Evolutionary conservation across 1,140 invertebrate genomes (phyloP), one percentile per base, ranked within the genome.

Genomic region (Phortica variegata): DNA sequence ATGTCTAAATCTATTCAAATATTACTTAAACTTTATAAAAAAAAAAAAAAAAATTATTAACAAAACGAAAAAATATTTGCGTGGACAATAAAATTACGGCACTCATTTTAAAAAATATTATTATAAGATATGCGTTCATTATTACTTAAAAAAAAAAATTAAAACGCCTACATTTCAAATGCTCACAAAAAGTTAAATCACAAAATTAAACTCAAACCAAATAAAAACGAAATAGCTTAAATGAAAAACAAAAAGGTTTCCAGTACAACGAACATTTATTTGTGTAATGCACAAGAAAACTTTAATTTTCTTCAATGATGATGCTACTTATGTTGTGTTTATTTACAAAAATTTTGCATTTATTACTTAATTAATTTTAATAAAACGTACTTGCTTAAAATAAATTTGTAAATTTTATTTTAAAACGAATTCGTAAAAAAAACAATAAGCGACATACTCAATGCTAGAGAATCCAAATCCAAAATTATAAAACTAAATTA

Each of bases 401-500:
- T 18, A 39, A 13, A 20, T 32, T 38, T 38, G 33, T 39, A 48
- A 47, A 47, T 56, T 53, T 49, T 42, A 50, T 65, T 63, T 63
- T 58, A 65, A 71, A 71, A 71, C 71, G 63, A 66, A 66, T 70
- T 70, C 60, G 53, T 61, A 54, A 59, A 57, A 63, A 54, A 43
- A 69, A 48, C 54, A 62, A 73, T n/a, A n/a, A n/a, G n/a, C n/a
- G n/a, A n/a, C n/a, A n/a, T 21, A 43, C 36, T 17, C 38, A 40
- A 44, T 44, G 70, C 70, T 73, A 73, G 70, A 73, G 62, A 73
- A 73, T 73, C 70, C 70, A 73, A 73, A 73, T 57, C 56, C 46
- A 38, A 46, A 54, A 60, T 56, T 52, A 47, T 41, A 37, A 43
- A 49, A 53, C 44, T 47, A 46, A 17, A 17, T 48, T 23, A 47